A percentile compares a stretch with the other conserved stretches of the same genome.
phyloP scores from a whole-genome alignment of 2,113 vertebrate genomes.

The Climacteris rufus region DNA sequence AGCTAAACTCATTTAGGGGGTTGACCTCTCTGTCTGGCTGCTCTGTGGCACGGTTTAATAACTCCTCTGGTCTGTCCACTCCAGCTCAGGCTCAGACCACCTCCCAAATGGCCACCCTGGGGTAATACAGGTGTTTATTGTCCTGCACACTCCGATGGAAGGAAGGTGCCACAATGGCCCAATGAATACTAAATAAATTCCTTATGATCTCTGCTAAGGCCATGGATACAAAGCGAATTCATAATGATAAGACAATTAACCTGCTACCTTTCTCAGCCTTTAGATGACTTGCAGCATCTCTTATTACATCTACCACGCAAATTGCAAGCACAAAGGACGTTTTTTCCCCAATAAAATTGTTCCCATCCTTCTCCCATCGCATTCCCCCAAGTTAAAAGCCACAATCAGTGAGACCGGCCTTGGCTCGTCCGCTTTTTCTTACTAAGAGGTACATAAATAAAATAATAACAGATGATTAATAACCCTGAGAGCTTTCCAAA shows the following conservation, averaged over 20 bases:
- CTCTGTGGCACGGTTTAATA: constrained; percentile 19
- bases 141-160: background rate
- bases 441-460: constrained; percentile 46
- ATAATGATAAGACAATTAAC: constrained; percentile 53
- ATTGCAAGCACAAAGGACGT: background rate
- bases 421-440: background rate
- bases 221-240: constrained; percentile 25
- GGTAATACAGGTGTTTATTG: constrained; percentile 28
- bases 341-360: background rate
- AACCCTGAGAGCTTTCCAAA: constrained; percentile 47
- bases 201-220: background rate
- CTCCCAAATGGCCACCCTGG: background rate
- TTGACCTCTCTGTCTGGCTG: constrained; percentile 59
- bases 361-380: background rate
- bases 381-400: background rate
- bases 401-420: background rate
- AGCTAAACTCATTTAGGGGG: constrained; percentile 65
- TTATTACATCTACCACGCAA: background rate
- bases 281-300: background rate
- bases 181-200: constrained; percentile 52
- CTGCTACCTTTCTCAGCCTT: constrained; percentile 4
- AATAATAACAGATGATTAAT: constrained; percentile 60
- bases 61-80: constrained; percentile 33
- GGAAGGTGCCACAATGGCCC: background rate
- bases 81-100: background rate